Base-by-base conservation (phyloP, 2,113 vertebrate species). In the Lepisosteus osseus region DNA sequence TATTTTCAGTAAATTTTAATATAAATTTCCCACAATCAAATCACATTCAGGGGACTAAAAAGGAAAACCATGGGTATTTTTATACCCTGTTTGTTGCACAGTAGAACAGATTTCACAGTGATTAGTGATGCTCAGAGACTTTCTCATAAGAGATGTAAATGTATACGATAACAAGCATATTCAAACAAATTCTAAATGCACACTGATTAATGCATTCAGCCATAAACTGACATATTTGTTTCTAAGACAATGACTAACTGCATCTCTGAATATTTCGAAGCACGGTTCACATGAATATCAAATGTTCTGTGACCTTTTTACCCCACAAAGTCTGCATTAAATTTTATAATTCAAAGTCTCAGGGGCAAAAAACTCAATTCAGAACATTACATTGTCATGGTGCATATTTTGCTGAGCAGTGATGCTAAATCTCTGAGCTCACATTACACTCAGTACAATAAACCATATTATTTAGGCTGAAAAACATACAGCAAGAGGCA, bases 221-320 rank as follows among this genome's bases (percentile, higher is more conserved):
- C 6, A 7, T 47, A 47, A 67, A 59, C 42, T 67, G 55, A 72
- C 54, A 67, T 72, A 47, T 72, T 66, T 55, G 59, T 67, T 67
- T 72, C 64, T 66, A 65, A 47, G 42, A 61, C 66, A 72, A 72
- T n/a, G 15, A 55, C 59, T 17, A 67, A 54, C 55, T 67, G 61
- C 65, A 11, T 51, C 54, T 64, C 64, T 72, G 64, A 67, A 51
- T 57, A 72, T 66, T 41, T 72, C 41, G 43, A 66, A 72, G 61
- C 62, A 65, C 70, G 43, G 44, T 63, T 55, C 70, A 17, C 63
- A 66, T 65, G 51, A 71, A 71, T 67, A 72, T 72, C 67, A 67
- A 67, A 67, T 67, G 54, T 67, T 9, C 67, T 59, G 12, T 67
- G 55, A 61, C 54, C 43, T 59, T 61, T 45, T 72, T 43, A 61